These are phyloP conservation scores for Drosophila macrospina DNA, from an alignment of 2,888 invertebrate genomes.

Conservation along the genomic window DNA sequence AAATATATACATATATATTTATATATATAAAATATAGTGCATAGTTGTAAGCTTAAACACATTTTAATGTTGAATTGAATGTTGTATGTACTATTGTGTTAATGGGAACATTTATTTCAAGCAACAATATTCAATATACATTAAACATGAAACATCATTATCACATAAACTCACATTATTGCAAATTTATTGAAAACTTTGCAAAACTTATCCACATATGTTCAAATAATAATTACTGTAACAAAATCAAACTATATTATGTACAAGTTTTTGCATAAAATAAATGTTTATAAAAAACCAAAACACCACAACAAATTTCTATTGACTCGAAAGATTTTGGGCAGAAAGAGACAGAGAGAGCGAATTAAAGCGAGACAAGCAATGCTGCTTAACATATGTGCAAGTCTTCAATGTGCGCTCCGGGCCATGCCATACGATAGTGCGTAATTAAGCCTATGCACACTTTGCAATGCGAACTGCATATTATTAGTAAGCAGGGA, in stretches of 20 bases:
- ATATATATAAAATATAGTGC: constrained; percentile 28
- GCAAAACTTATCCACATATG: constrained; percentile 43
- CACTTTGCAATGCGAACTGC: background rate
- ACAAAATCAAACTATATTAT: constrained; percentile 63
- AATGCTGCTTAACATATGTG: background rate
- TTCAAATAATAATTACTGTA: constrained; percentile 52
- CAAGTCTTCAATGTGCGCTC: background rate
- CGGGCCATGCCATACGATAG: background rate
- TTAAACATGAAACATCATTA: constrained; percentile 9
- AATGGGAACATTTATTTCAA: constrained; percentile 39
- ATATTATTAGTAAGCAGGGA: background rate
- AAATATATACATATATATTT: constrained; percentile 29
- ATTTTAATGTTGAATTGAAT: constrained; percentile 39
- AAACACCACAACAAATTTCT: constrained; percentile 11
- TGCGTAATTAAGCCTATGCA: background rate
- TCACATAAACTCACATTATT: constrained; percentile 27
- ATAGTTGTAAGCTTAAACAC: constrained; percentile 44
- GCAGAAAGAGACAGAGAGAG: too few relatives aligned
- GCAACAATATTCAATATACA: constrained; percentile 24
- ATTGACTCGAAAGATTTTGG: background rate
- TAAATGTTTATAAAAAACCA: constrained; percentile 74
- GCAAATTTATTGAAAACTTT: constrained; percentile 32
- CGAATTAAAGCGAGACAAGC: background rate
- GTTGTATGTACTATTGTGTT: constrained; percentile 58
- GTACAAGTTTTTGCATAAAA: constrained; percentile 76